phyloP scores from a whole-genome alignment of 2,797 vertebrate species.

The Odontamblyopus lacepedii region DNA sequence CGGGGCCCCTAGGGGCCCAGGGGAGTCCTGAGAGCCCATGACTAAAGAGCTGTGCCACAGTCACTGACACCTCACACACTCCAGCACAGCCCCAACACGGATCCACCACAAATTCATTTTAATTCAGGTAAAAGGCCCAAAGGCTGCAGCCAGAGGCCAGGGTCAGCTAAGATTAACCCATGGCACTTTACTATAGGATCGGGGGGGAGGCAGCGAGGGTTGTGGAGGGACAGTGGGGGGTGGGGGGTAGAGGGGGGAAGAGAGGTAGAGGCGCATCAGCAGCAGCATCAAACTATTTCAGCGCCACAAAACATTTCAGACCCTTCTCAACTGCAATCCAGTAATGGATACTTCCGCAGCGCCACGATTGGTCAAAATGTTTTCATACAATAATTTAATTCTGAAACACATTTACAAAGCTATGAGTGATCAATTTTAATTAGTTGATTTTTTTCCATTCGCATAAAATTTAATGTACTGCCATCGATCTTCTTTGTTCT shows the following conservation, averaged over 20 bases:
- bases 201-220: neutral
- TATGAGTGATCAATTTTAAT: conserved; percentile 89
- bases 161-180: conserved; percentile 78
- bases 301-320: conserved; percentile 82
- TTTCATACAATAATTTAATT: conserved; percentile 91
- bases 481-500: conserved; percentile 88
- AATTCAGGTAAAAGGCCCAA: conserved; percentile 79
- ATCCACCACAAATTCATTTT: conserved; percentile 68
- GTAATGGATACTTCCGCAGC: conserved; percentile 88
- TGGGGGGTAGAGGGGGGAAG: conserved; percentile 10
- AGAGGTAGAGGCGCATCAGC: conserved; percentile 45
- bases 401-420: conserved; percentile 90
- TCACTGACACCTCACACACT: conserved; percentile 66
- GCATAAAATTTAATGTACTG: conserved; percentile 88
- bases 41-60: conserved; percentile 58
- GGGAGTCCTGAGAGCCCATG: conserved; percentile 46
- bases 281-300: conserved; percentile 78
- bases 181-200: conserved; percentile 73
- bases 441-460: conserved; percentile 85
- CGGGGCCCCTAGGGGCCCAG: conserved; percentile 40
- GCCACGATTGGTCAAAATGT: conserved; percentile 88
- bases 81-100: conserved; percentile 58
- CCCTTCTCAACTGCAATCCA: conserved; percentile 81
- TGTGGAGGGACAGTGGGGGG: neutral
- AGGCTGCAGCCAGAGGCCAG: conserved; percentile 70